A percentile compares a stretch with the other conserved stretches of the same genome.
Conservation (phyloP, 1,140 invertebrate species). For the Atopsyche davidsoni region DNA sequence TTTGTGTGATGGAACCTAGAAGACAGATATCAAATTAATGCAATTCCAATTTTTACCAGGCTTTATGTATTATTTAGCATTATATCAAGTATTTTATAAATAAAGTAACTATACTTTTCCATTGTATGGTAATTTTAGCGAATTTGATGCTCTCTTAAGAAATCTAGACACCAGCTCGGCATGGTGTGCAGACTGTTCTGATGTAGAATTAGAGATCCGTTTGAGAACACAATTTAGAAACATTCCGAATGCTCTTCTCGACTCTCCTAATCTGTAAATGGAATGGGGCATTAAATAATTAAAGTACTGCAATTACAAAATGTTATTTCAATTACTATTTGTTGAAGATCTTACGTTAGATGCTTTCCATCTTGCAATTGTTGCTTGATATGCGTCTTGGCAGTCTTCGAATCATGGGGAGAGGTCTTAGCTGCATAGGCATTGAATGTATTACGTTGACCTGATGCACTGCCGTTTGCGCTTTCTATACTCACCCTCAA, state of each 20-base stretch:
- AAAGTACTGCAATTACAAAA: not conserved
- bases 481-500: conserved; percentile 19
- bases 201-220: conserved; percentile 55
- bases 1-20: conserved; percentile 65
- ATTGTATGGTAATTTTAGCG: conserved; percentile 67
- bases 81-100: not conserved
- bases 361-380: conserved; percentile 37
- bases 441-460: not conserved
- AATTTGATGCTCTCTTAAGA: conserved; percentile 70
- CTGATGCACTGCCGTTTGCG: not conserved
- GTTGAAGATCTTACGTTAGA: conserved; percentile 40
- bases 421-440: not conserved
- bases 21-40: not conserved
- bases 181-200: conserved; percentile 51
- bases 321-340: no score
- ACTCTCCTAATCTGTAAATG: conserved; percentile 54
- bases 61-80: no score
- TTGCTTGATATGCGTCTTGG: conserved; percentile 39
- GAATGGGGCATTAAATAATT: not conserved
- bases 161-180: conserved; percentile 76
- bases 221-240: conserved; percentile 75
- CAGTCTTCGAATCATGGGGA: conserved; percentile 24
- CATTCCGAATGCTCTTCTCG: conserved; percentile 74
- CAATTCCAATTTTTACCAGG: not conserved
- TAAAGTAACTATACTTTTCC: conserved; percentile 35